Percentiles rank a stretch among this genome's conserved stretches.
phyloP scores from a whole-genome alignment of 2,888 invertebrate species.

The Andrena chrysosceles region DNA sequence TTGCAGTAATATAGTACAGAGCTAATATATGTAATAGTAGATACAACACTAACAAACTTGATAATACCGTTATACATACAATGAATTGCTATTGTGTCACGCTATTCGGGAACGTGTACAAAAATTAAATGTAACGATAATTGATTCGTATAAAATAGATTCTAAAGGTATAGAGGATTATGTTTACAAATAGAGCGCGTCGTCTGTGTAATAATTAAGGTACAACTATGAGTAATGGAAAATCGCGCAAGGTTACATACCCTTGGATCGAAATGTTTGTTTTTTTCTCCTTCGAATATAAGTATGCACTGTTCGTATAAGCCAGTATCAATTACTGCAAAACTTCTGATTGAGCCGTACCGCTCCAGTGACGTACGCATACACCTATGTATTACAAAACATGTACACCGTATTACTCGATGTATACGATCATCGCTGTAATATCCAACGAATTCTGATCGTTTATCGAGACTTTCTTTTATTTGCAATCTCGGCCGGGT shows the following conservation, averaged over 20 bases:
- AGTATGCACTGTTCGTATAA: constrained; percentile 6
- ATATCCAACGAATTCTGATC: constrained; percentile 11
- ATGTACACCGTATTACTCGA: not conserved
- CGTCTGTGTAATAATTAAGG: constrained; percentile 18
- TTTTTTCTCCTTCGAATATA: not conserved
- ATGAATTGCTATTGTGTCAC: constrained; percentile 29
- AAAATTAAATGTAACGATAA: constrained; percentile 38
- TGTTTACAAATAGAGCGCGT: constrained; percentile 25
- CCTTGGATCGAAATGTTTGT: constrained; percentile 20
- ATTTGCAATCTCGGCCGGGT: not conserved
- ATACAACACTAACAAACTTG: not conserved
- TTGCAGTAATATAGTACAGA: constrained; percentile 19
- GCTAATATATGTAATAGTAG: constrained; percentile 7
- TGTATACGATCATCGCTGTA: not conserved
- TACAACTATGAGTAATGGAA: constrained; percentile 6
- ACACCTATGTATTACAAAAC: not conserved
- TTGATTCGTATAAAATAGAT: constrained; percentile 30
- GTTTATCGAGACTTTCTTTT: not conserved
- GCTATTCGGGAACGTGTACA: constrained; percentile 31
- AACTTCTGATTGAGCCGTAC: not conserved
- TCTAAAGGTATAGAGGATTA: constrained; percentile 21
- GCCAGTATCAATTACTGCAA: constrained; percentile 1
- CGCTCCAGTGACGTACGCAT: not conserved
- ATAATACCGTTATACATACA: constrained; percentile 18
- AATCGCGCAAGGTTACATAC: constrained; percentile 10